A percentile compares a stretch with the other conserved stretches of the same genome.
These are phyloP conservation scores for Camponotus pennsylvanicus DNA, from an alignment of 1,140 invertebrate genomes.

Conservation along the genomic window DNA sequence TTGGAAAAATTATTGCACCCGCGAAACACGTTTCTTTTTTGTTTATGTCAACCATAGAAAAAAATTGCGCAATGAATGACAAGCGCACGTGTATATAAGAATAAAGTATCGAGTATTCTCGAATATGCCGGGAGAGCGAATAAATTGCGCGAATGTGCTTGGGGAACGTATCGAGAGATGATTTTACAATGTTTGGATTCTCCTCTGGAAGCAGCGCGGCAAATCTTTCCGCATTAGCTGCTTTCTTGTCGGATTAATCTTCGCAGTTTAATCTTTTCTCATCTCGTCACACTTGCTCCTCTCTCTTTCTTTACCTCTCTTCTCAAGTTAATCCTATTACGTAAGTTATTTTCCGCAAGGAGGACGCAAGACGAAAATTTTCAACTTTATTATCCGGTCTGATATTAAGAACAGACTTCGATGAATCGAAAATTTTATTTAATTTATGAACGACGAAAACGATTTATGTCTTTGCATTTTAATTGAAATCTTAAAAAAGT, in stretches of 20 bases:
- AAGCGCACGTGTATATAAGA: background rate
- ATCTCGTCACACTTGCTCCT: slow-evolving; percentile 1
- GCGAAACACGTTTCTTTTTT: background rate
- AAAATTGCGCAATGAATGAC: background rate
- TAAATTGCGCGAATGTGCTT: slow-evolving; percentile 14
- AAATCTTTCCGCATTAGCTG: slow-evolving; percentile 61
- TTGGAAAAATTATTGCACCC: too few species aligned
- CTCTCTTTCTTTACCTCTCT: background rate
- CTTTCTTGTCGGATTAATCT: slow-evolving; percentile 63
- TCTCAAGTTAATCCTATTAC: slow-evolving; percentile 56
- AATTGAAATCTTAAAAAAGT: slow-evolving; percentile 8
- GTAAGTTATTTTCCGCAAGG: slow-evolving; percentile 42
- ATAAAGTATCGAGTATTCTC: slow-evolving; percentile 32
- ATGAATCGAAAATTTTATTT: background rate
- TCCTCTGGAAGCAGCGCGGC: slow-evolving; percentile 22
- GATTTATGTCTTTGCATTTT: background rate
- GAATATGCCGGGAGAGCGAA: background rate
- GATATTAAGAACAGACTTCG: background rate
- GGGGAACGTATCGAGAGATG: slow-evolving; percentile 18
- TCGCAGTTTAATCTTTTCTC: slow-evolving; percentile 61
- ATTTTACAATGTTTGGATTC: slow-evolving; percentile 57
- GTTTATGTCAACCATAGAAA: background rate
- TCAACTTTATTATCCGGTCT: slow-evolving; percentile 28
- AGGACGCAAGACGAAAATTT: slow-evolving; percentile 10
- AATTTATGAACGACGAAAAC: background rate